Evolutionary conservation across 2,888 invertebrate genomes (phyloP).

Genomic region (Sminthurides aquaticus): DNA sequence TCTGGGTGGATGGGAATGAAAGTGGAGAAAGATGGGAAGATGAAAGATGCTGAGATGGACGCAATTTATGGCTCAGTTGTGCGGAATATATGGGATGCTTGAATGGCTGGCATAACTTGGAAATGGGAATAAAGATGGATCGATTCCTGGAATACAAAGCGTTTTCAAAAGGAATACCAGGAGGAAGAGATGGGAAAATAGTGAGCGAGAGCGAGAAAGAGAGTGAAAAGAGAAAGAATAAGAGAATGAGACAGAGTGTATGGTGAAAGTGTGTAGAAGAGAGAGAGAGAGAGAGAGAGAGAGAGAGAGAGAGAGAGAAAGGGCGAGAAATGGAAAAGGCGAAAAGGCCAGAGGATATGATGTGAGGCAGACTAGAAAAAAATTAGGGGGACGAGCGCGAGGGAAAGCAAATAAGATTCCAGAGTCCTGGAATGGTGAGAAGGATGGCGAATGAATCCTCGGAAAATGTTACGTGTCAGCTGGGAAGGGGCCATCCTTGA

Average conservation of each 20-base stretch:
- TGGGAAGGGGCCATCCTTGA: neutral
- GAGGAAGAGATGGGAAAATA: neutral
- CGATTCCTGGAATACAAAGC: slow-evolving; percentile 17
- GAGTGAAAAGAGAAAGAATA: neutral
- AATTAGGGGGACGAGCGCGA: too few relatives aligned
- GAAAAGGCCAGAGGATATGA: neutral
- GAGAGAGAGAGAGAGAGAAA: too few relatives aligned
- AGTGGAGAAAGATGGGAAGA: slow-evolving; percentile 40
- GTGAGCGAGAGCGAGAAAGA: slow-evolving; percentile 9
- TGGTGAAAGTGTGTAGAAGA: too few relatives aligned
- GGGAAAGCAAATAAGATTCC: neutral
- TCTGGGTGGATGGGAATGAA: slow-evolving; percentile 27
- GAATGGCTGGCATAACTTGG: slow-evolving; percentile 19
- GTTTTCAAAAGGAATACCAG: slow-evolving; percentile 11
- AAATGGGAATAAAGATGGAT: slow-evolving; percentile 23
- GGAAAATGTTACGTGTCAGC: too few relatives aligned
- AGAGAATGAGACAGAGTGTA: slow-evolving; percentile 3
- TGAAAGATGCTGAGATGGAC: slow-evolving; percentile 42
- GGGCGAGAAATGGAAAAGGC: too few relatives aligned
- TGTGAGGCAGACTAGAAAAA: too few relatives aligned
- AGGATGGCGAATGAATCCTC: too few relatives aligned
- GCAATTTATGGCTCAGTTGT: slow-evolving; percentile 41
- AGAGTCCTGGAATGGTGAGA: slow-evolving; percentile 1
- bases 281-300: too few relatives aligned
- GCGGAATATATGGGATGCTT: slow-evolving; percentile 33